These are phyloP conservation scores for Orthosia gothica DNA, from an alignment of 2,888 invertebrate genomes.

Conservation along the genomic window DNA sequence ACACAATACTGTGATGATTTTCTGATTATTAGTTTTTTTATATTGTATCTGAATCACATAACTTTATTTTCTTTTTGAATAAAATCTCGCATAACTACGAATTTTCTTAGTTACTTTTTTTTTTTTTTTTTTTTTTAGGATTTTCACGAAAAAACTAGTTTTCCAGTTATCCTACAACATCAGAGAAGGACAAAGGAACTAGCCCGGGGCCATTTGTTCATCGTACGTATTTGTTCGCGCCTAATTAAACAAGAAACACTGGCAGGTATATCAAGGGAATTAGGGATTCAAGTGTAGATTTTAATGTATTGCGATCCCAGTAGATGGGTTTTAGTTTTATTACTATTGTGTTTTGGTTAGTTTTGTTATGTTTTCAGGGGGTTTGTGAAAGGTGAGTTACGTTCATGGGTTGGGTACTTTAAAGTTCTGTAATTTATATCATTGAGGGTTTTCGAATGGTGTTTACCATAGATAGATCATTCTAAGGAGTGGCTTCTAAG, in stretches of 20 bases:
- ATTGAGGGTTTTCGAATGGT: neutral
- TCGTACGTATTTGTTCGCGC: conserved; percentile 89
- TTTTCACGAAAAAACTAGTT: neutral
- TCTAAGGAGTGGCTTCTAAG: neutral
- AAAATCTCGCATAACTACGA: no score
- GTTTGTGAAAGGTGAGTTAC: conserved; percentile 16
- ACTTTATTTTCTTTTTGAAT: no score
- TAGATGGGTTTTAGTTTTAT: conserved; percentile 59
- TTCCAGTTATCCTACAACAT: neutral
- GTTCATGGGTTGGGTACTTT: conserved; percentile 10
- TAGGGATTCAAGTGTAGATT: conserved; percentile 74
- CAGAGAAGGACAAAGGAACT: conserved; percentile 88
- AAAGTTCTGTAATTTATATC: conserved; percentile 41
- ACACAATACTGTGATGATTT: no score
- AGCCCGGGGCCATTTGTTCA: conserved; percentile 86
- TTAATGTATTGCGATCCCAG: conserved; percentile 69
- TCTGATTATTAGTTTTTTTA: no score
- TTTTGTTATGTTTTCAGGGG: conserved; percentile 39
- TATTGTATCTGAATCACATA: no score
- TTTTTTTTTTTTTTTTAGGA: neutral
- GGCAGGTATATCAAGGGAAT: conserved; percentile 79
- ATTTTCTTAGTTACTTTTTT: no score
- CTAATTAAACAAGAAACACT: conserved; percentile 89
- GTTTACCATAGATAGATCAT: neutral
- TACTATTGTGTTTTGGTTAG: conserved; percentile 46